phyloP scores from a whole-genome alignment of 1,140 invertebrate genomes.

The Cydia pomonella region DNA sequence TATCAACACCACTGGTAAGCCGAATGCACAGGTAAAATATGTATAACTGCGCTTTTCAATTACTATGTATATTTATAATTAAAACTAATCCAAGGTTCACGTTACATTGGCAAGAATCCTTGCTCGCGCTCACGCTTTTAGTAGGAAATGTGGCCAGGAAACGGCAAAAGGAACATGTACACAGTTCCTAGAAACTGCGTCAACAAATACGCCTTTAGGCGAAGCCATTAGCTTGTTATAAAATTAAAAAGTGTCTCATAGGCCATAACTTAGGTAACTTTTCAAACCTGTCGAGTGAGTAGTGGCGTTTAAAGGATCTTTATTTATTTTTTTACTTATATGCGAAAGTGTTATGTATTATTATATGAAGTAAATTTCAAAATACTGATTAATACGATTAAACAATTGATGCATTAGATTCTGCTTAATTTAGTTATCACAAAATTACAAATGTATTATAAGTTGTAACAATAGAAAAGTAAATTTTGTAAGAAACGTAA shows the following conservation, averaged over 20 bases:
- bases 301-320: not conserved
- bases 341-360: not conserved
- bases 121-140: not conserved
- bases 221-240: not conserved
- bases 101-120: not conserved
- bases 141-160: slow-evolving; percentile 2
- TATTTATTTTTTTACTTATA: not conserved
- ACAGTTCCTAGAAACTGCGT: not conserved
- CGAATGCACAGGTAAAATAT: no score
- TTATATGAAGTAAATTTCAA: no score
- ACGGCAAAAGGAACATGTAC: slow-evolving; percentile 3
- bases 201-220: slow-evolving; percentile 24
- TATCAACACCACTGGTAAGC: no score
- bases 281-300: slow-evolving; percentile 4
- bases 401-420: not conserved
- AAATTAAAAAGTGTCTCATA: slow-evolving; percentile 19
- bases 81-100: no score
- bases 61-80: no score
- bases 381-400: no score
- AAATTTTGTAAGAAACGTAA: no score
- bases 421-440: no score
- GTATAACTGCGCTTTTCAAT: no score
- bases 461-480: no score
- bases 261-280: not conserved
- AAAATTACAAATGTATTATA: no score